phyloP scores from a whole-genome alignment of 2,797 vertebrate species.

The Silurus aristotelis region DNA sequence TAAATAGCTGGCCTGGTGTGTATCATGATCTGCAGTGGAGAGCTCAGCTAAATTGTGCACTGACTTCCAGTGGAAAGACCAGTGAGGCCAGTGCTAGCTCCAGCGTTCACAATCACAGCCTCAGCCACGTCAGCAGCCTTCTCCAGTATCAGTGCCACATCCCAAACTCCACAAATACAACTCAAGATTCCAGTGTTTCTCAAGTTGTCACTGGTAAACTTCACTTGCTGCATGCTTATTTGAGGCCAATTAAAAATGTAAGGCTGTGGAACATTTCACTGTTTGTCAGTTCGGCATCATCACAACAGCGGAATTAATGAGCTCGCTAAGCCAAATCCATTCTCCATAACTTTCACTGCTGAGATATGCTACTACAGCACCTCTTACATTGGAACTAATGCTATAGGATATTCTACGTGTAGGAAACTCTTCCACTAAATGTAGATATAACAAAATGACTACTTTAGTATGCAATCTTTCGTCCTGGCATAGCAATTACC shows the following conservation, averaged over 20 bases:
- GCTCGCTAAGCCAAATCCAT: neutral
- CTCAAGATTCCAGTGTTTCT: neutral
- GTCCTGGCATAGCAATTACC: neutral
- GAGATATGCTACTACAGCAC: neutral
- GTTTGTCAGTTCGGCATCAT: constrained; percentile 1
- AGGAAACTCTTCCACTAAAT: neutral
- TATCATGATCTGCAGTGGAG: constrained; percentile 69
- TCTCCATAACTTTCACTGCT: too few relatives aligned
- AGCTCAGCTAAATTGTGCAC: constrained; percentile 72
- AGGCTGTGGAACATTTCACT: neutral
- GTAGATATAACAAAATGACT: neutral
- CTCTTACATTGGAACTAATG: neutral
- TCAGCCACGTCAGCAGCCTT: constrained; percentile 8
- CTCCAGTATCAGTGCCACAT: constrained; percentile 7
- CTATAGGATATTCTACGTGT: neutral
- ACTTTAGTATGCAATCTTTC: neutral
- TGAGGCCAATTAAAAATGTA: neutral
- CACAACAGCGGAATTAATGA: neutral
- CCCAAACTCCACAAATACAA: constrained; percentile 1
- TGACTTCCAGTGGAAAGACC: constrained; percentile 45
- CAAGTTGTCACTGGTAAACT: neutral
- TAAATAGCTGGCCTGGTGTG: constrained; percentile 20
- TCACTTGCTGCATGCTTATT: neutral
- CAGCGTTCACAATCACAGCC: constrained; percentile 6
- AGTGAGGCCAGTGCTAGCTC: neutral